Conservation (phyloP, 2,113 vertebrate genomes). For the Neolamprologus sp. region DNA sequence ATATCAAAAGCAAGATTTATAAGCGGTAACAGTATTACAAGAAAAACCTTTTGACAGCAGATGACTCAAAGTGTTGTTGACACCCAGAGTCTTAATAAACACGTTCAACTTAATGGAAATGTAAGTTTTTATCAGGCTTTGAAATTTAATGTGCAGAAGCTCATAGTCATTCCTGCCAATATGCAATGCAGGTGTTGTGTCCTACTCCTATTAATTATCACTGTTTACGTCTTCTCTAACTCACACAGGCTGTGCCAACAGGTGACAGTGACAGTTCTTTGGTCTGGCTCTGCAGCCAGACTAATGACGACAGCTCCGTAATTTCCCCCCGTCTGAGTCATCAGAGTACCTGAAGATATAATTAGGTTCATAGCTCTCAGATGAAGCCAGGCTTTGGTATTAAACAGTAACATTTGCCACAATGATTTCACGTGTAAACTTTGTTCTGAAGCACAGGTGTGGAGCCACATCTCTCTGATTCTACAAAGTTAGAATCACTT, state of each 20-base stretch:
- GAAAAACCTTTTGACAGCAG: rapidly evolving
- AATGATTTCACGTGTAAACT: background rate
- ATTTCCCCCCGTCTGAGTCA: conserved; percentile 40
- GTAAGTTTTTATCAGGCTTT: background rate
- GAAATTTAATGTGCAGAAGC: background rate
- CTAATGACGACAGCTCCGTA: conserved; percentile 42
- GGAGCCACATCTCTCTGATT: background rate
- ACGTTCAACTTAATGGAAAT: background rate
- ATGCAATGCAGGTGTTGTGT: background rate
- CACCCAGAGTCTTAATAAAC: background rate
- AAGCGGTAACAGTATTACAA: background rate
- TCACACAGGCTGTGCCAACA: background rate
- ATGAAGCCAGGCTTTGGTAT: background rate
- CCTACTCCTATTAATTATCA: background rate
- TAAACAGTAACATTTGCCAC: background rate
- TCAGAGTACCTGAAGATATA: conserved; percentile 42
- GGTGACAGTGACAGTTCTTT: conserved; percentile 26
- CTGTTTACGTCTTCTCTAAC: background rate
- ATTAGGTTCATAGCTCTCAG: conserved; percentile 37
- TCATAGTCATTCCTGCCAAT: background rate
- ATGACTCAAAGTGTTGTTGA: background rate
- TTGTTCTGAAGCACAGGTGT: background rate
- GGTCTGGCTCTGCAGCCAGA: background rate
- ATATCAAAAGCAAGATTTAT: background rate
- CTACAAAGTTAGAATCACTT: background rate